Percentiles rank a stretch among this genome's conserved stretches.
These are phyloP conservation scores for Leptinotarsa undecemlineata DNA, from an alignment of 1,140 invertebrate species.

Conservation along the genomic window DNA sequence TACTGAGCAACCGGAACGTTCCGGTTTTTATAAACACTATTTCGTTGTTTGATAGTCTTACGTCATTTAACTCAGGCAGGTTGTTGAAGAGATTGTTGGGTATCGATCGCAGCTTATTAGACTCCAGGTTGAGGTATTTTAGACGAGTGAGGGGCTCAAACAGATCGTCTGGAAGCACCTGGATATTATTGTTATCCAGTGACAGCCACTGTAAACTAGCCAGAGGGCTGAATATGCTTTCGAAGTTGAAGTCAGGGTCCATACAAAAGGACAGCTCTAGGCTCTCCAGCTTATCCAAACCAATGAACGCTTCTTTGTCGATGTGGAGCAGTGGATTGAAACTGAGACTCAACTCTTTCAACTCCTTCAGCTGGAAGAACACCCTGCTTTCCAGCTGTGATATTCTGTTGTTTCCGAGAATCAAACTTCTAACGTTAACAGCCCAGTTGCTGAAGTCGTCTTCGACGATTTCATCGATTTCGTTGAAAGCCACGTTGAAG, in stretches of 20 bases:
- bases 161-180: constrained; percentile 65
- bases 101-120: constrained; percentile 71
- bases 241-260: constrained; percentile 75
- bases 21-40: constrained; percentile 63
- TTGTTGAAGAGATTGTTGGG: constrained; percentile 69
- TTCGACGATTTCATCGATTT: constrained; percentile 73
- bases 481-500: constrained; percentile 86
- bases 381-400: constrained; percentile 72
- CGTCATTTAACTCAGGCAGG: constrained; percentile 75
- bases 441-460: constrained; percentile 79
- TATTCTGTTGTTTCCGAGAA: constrained; percentile 83
- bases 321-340: constrained; percentile 84
- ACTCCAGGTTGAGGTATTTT: constrained; percentile 84
- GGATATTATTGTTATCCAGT: constrained; percentile 86
- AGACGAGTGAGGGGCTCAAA: constrained; percentile 69
- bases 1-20: constrained; percentile 67
- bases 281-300: constrained; percentile 75
- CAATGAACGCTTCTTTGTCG: constrained; percentile 75
- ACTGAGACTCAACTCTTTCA: constrained; percentile 84
- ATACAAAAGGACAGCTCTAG: constrained; percentile 85
- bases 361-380: constrained; percentile 69
- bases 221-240: constrained; percentile 71
- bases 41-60: constrained; percentile 76
- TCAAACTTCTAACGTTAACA: constrained; percentile 76
- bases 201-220: constrained; percentile 80